Base-by-base conservation (phyloP, 2,888 invertebrate genomes). In the Leptopterna dolabrata region DNA sequence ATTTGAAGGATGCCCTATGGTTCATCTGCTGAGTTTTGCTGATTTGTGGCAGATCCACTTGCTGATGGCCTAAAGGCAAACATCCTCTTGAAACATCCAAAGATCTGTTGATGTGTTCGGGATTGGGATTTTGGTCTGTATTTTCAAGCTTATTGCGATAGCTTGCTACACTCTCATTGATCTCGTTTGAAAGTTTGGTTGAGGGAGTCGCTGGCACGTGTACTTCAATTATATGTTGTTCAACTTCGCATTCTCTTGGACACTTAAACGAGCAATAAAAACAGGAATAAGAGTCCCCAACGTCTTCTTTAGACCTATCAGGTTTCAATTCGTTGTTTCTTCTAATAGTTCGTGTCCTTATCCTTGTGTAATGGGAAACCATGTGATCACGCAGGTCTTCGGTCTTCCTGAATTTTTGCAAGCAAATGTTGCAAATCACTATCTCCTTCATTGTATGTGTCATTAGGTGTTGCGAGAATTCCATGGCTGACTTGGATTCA, bases 391-490 rank as follows among this genome's bases (percentile, higher is more conserved):
- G 7, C 29, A 81, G 30, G 11, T 45, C 80, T 24, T 24, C 29
- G 16, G 80, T 81, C 24, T 81, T 51, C 9, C 29, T 29, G 30
- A 81, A 81, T 81, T 45, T 51, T 29, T 24, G 11, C 11, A 7
- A 51, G 24, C 80, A 81, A 81, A 81, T 51, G 36, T 81, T 47
- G n/a, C 80, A 81, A 11, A 45, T n/a, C 14, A 81, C 80, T 16
- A 51, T 81, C 19, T 81, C 80, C 16, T 51, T 81, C 27, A 47
- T n/a, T 11, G 47, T 81, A 19, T 81, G 80, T 11, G 80, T 81
- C 14, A 36, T 6, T 9, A 51, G 51, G 51, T 81, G 80, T 81
- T 81, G 80, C 11, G 47, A 30, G 19, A 81, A 81, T 51, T 81
- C 80, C 1, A 27, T n/a, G 1, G 24, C 29, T 11, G 80, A 81